Evolutionary conservation across 1,140 invertebrate species (phyloP).

Genomic region (Psix sp.): DNA sequence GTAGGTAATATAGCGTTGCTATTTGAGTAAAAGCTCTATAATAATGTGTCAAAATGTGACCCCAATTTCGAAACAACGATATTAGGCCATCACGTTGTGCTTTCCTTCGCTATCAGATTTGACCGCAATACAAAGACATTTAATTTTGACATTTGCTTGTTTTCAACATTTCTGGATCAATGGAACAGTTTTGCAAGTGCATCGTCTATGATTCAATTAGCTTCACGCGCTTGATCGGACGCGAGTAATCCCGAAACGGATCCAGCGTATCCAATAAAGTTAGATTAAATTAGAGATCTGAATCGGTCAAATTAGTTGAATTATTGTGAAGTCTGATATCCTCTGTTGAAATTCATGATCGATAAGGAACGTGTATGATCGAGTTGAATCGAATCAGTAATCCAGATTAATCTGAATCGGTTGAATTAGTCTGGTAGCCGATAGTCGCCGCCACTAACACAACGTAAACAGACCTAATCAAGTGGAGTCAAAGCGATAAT

Average conservation of each 20-base stretch:
- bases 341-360: constrained; percentile 29
- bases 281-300: constrained; percentile 36
- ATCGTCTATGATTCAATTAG: no score
- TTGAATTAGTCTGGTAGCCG: constrained; percentile 24
- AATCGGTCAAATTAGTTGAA: constrained; percentile 40
- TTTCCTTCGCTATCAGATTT: no score
- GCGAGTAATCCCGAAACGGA: constrained; percentile 8
- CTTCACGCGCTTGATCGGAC: neutral
- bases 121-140: no score
- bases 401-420: constrained; percentile 39
- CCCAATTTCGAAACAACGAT: no score
- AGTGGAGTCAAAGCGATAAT: constrained; percentile 49
- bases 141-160: no score
- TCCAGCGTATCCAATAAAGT: constrained; percentile 28
- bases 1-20: no score
- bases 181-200: no score
- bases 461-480: constrained; percentile 54
- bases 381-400: constrained; percentile 42
- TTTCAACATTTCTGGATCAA: no score
- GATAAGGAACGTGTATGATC: constrained; percentile 40
- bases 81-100: no score
- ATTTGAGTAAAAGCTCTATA: no score
- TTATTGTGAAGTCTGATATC: constrained; percentile 41
- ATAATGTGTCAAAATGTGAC: no score
- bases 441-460: constrained; percentile 17